Evolutionary conservation across 2,113 vertebrate species (phyloP).

Genomic region (Caracal caracal): DNA sequence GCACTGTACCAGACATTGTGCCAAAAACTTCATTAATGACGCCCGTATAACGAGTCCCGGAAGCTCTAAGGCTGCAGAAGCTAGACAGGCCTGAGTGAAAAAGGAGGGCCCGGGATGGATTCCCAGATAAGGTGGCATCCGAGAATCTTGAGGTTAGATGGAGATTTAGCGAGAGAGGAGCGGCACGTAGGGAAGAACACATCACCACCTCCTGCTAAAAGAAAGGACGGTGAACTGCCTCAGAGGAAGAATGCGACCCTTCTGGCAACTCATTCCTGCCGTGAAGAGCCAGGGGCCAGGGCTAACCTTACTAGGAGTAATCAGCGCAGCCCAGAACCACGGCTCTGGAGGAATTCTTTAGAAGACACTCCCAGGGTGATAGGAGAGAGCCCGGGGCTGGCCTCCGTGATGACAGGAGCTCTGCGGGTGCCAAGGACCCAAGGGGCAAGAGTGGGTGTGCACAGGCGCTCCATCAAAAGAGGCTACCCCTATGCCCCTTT

Average conservation of each 20-base stretch:
- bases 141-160: not conserved
- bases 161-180: not conserved
- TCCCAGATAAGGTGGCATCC: not conserved
- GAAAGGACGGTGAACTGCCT: not conserved
- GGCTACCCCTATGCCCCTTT: constrained; percentile 71
- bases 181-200: not conserved
- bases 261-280: not conserved
- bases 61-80: not conserved
- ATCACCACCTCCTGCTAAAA: not conserved
- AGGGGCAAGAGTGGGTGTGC: not conserved
- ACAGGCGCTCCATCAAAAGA: constrained; percentile 69
- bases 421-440: not conserved
- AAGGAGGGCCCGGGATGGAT: not conserved
- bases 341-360: not conserved
- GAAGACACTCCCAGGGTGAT: not conserved
- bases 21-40: not conserved
- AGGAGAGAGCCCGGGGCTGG: not conserved
- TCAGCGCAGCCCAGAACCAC: not conserved
- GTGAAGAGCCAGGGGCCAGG: not conserved
- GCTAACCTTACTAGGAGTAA: not conserved
- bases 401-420: not conserved
- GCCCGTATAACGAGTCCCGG: not conserved
- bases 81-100: not conserved
- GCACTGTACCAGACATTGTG: no score
- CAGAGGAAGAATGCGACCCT: not conserved